Base-by-base conservation (phyloP, 2,888 invertebrate species). In the Ptilodon capucinus region DNA sequence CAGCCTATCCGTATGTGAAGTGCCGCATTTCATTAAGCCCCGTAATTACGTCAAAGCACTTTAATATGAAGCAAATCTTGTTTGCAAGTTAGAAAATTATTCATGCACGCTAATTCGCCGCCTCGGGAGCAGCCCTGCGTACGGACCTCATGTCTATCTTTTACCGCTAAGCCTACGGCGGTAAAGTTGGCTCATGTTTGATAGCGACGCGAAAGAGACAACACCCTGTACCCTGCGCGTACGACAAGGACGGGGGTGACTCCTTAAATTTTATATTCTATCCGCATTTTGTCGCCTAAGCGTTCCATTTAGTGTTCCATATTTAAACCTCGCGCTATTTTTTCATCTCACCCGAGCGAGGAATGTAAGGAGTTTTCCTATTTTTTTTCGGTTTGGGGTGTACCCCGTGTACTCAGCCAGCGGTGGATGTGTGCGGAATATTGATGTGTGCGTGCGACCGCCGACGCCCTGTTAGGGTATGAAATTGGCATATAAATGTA, bases 401-500 rank as follows among this genome's bases (percentile, higher is more conserved):
- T 82, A 74, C 70, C 71, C 28, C 11, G 28, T 81, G 81, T 36
- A 36, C 36, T 19, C 68, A 71, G 71, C 72, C 67, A 64, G 70
- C 66, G 67, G 60, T 68, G 75, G 79, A 73, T 87, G 86, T 89
- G 86, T 84, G 76, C 81, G 63, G 90, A 83, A 89, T 91, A 87
- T 83, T 86, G 87, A 90, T 89, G 89, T 89, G 87, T 87, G 86
- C 84, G 86, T 82, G 85, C 81, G 73, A 81, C 84, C 83, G 77
- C 84, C 82, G 77, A 81, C 83, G 84, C 86, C 81, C 87, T 85
- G 86, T 86, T 88, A 86, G 82, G 87, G 86, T 86, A 88, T 88
- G 86, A 91, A 91, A 91, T 91, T 89, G 91, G 91, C 90, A 90
- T 90, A 90, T 90, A 90, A 90, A 91, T 90, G 91, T 90, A 89